Evolutionary conservation across 1,140 invertebrate species (phyloP), one percentile per base, ranked within the genome.

Genomic region (Akabosia matsudoensis): DNA sequence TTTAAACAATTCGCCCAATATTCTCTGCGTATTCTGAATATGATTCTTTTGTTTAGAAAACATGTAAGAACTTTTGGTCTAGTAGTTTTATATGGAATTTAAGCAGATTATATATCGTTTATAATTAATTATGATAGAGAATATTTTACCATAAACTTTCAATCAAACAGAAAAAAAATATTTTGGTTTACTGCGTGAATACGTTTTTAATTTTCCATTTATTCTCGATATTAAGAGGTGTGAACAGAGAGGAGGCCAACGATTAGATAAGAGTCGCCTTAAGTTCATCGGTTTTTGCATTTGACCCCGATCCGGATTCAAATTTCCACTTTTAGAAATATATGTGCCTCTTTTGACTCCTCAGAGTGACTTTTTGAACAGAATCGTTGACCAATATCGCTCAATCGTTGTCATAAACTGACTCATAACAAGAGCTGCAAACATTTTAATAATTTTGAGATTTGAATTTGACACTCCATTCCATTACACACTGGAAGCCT

Each of bases 101-200:
- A 51, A 51, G n/a, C 10, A 51, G 10, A n/a, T 51, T 51, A 51
- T 51, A 51, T n/a, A 51, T 13, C 45, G 45, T 51, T 61, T 30
- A 31, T 22, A 7, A 67, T 22, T 16, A 16, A 56, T 22, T 56
- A 56, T 28, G 28, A 31, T 67, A 30, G 22, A 30, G 28, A 67
- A 3, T 16, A 22, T 67, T 67, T 67, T 67, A 67, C 61, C 61
- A 67, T 22, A 67, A 28, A 67, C 61, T 67, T 67, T 67, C 61
- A 67, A 67, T 67, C 61, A 67, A 67, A 31, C 61, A 67, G 10
- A 31, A 28, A 61, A n/a, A 67, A 28, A 67, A 30, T 67, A 67
- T 67, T 67, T 67, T 67, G 61, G 61, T 67, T 67, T 67, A 67
- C 61, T 67, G n/a, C n/a, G n/a, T n/a, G n/a, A n/a, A n/a, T n/a